Percentiles rank a stretch among this genome's conserved stretches.
phyloP scores from a whole-genome alignment of 2,888 invertebrate species.

The Drosophila antonietae region DNA sequence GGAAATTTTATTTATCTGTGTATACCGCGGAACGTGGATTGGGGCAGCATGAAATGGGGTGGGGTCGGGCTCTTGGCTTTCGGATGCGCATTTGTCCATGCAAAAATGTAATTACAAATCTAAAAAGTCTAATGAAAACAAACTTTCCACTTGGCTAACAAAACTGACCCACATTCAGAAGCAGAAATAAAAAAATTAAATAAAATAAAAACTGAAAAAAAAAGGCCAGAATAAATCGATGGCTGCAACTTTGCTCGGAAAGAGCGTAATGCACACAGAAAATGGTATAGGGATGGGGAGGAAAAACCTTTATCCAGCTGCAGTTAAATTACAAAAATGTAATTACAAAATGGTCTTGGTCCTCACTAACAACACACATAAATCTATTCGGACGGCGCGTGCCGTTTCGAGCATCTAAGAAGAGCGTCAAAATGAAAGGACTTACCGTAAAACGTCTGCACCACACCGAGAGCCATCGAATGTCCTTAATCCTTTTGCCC shows the following conservation, averaged over 20 bases:
- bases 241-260: conserved; percentile 26
- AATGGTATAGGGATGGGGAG: not conserved
- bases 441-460: conserved; percentile 95
- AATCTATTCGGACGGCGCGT: conserved; percentile 67
- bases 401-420: conserved; percentile 47
- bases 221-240: conserved; percentile 39
- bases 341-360: conserved; percentile 65
- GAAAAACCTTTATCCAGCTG: conserved; percentile 41
- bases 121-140: conserved; percentile 48
- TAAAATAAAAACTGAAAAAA: not conserved
- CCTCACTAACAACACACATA: conserved; percentile 37
- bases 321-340: conserved; percentile 69
- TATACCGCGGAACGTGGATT: conserved; percentile 15
- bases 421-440: conserved; percentile 38
- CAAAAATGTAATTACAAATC: conserved; percentile 66
- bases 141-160: conserved; percentile 47
- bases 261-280: conserved; percentile 16
- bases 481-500: conserved; percentile 93
- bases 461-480: conserved; percentile 97
- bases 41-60: conserved; percentile 35
- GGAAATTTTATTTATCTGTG: conserved; percentile 30
- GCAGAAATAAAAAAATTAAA: not conserved
- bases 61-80: conserved; percentile 37
- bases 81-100: conserved; percentile 41
- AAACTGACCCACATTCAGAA: conserved; percentile 59